Conservation (phyloP, 2,797 vertebrate species). For the Ptychobarbus kaznakovi region DNA sequence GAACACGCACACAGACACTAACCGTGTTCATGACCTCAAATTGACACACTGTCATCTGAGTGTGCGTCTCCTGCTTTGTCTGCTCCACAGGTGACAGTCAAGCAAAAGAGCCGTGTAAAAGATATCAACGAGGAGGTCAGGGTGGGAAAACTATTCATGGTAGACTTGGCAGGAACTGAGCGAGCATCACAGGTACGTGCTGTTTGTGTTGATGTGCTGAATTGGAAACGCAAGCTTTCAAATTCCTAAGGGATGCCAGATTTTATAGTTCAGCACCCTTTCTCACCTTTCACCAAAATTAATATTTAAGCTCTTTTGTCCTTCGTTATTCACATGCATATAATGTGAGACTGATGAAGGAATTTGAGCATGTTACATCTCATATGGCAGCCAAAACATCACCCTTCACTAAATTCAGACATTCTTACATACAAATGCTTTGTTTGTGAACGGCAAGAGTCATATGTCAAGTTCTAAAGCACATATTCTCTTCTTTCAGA, state of each 20-base stretch:
- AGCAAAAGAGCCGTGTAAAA: constrained; percentile 82
- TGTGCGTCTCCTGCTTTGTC: constrained; percentile 11
- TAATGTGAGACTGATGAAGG: constrained; percentile 13
- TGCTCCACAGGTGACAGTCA: constrained; percentile 81
- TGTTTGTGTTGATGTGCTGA: constrained; percentile 7
- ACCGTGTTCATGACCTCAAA: constrained; percentile 14
- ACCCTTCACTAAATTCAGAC: not conserved
- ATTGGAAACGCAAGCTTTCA: not conserved
- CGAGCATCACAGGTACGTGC: constrained; percentile 87
- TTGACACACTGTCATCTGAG: constrained; percentile 2
- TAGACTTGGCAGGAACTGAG: constrained; percentile 92
- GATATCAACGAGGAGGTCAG: constrained; percentile 85
- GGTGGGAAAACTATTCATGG: constrained; percentile 91
- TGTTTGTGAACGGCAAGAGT: not conserved
- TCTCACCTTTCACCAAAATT: constrained; percentile 8
- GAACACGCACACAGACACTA: not conserved
- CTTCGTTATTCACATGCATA: constrained; percentile 23
- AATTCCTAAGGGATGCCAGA: constrained; percentile 7
- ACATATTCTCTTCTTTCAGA: constrained; percentile 73
- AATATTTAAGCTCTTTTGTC: constrained; percentile 16
- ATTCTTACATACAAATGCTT: not conserved
- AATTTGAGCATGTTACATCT: not conserved
- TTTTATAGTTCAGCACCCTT: not conserved
- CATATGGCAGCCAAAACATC: constrained; percentile 12
- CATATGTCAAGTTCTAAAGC: not conserved